phyloP scores from a whole-genome alignment of 2,113 vertebrate genomes.

The Pristiophorus japonicus region DNA sequence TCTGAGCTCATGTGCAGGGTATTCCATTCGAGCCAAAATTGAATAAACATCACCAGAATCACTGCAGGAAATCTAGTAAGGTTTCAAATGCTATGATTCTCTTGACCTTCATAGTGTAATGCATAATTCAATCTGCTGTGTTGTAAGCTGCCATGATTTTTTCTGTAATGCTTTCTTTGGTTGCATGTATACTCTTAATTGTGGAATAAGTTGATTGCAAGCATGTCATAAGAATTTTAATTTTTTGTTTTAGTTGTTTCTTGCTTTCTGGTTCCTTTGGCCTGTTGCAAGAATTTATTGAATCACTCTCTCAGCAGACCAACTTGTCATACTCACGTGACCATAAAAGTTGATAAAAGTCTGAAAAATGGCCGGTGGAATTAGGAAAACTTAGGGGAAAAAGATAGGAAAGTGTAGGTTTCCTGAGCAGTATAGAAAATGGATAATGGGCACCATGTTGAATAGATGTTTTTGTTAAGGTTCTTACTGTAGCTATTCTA shows the following conservation, averaged over 20 bases:
- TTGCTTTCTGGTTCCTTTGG: neutral
- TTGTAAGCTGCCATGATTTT: neutral
- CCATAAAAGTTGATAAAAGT: neutral
- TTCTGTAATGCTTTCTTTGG: neutral
- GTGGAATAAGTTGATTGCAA: neutral
- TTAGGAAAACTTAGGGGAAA: neutral
- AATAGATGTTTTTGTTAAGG: too few relatives aligned
- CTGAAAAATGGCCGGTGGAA: neutral
- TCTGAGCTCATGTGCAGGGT: neutral
- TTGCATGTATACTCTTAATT: neutral
- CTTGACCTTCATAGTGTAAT: constrained; percentile 11
- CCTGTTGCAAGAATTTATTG: neutral
- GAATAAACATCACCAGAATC: neutral
- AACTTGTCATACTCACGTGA: neutral
- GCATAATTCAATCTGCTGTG: neutral
- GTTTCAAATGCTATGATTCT: neutral
- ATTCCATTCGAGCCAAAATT: neutral
- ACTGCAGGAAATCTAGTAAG: neutral
- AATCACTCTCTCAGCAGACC: neutral
- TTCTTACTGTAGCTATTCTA: too few relatives aligned
- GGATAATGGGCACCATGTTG: neutral
- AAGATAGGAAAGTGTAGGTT: neutral
- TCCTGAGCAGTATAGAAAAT: neutral
- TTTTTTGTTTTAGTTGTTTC: neutral
- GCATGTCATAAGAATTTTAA: neutral